Evolutionary conservation across 1,140 invertebrate species (phyloP), one percentile per base, ranked within the genome.

Genomic region (Schlechtendalia chinensis): DNA sequence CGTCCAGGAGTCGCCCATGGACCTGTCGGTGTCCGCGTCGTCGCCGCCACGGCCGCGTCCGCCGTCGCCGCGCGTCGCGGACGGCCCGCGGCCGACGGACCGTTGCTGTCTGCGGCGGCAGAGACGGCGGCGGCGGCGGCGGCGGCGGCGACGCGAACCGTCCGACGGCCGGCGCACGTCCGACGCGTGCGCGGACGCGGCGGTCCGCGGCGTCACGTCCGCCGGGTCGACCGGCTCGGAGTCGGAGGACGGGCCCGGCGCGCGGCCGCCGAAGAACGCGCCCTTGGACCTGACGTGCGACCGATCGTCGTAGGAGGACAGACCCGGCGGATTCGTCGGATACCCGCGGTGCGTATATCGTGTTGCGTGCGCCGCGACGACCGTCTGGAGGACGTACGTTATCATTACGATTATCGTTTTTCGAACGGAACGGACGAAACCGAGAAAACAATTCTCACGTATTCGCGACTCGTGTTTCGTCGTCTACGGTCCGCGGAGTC

Each of bases 1-100:
- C 12, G 79, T 82, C 53, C 80, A 81, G 24, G 82, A 83, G 4
- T 79, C 65, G 6, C 82, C 82, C n/a, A 83, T 83, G 61, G 82
- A 83, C 69, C 54, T 83, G 10, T 82, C 82, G 19, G 58, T 80
- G 16, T 67, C 67, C 56, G 56, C 82, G 45, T 29, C 67, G n/a
- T 17, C 53, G 5, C 29, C 24, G 53, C 39, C 47, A 1, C 39
- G 22, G 16, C 50, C 69, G n/a, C 19, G 14, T 4, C 14, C 14
- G 27, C 24, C 61, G 10, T n/a, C 56, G 16, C 22, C 32, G 11
- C 16, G 61, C 75, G 58, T 56, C 53, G 77, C 65, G 12, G 80
- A 77, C 80, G 81, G 58, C 47, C 47, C 71, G 82, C 80, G 61
- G 81, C 65, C 32, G 22, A 82, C 17, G 24, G 29, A 16, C 10